Evolutionary conservation across 2,888 invertebrate genomes (phyloP).

Genomic region (Himalopsyche japonica): DNA sequence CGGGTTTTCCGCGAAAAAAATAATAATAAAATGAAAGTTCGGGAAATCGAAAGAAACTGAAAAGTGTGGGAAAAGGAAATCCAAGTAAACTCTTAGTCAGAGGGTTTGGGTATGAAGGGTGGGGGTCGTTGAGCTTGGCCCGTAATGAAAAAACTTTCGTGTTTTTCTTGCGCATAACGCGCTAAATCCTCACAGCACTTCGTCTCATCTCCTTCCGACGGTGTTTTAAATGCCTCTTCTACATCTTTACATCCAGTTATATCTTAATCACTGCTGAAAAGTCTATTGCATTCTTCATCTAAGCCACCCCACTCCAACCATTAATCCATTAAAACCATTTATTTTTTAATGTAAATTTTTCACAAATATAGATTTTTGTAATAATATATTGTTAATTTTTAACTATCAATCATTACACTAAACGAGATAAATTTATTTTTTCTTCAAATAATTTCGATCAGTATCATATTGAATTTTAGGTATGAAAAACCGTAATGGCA

Average conservation of each 20-base stretch:
- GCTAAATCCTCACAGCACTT: background rate
- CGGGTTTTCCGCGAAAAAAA: background rate
- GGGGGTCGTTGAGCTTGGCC: background rate
- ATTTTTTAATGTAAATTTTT: too few species aligned
- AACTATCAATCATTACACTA: too few species aligned
- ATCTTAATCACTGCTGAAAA: too few species aligned
- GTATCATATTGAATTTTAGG: too few species aligned
- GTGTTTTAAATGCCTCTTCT: background rate
- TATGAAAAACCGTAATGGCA: too few species aligned
- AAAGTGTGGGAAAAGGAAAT: background rate
- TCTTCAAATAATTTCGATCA: too few species aligned
- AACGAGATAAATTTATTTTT: too few species aligned
- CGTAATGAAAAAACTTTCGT: background rate
- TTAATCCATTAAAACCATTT: too few species aligned
- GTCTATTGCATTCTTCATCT: too few species aligned
- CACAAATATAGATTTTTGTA: too few species aligned
- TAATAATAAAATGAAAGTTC: constrained; percentile 1
- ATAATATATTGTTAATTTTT: too few species aligned
- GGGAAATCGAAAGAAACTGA: background rate
- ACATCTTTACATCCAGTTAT: background rate
- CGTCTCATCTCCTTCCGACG: background rate
- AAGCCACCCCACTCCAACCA: too few species aligned
- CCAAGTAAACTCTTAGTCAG: background rate
- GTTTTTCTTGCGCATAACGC: background rate
- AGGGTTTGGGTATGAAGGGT: background rate